phyloP scores from a whole-genome alignment of 1,140 invertebrate species.

The Zaprionus kolodkinae region DNA sequence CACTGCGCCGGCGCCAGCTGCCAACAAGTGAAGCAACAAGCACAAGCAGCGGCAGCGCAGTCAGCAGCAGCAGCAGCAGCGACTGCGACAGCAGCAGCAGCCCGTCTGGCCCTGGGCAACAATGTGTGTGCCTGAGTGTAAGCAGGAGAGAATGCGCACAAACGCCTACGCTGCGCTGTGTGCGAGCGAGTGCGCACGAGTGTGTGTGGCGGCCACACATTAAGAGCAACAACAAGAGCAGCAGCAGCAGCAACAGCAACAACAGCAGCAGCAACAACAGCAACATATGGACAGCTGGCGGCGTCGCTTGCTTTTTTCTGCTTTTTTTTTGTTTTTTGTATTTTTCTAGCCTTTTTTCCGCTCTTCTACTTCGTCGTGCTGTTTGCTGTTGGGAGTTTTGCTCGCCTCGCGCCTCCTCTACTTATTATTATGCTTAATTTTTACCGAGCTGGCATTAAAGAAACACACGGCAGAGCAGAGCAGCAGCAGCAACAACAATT shows the following conservation, averaged over 20 bases:
- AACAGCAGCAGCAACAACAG: conserved; percentile 9
- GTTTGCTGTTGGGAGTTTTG: conserved; percentile 57
- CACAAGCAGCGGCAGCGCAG: conserved; percentile 32
- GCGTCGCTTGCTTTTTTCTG: conserved; percentile 30
- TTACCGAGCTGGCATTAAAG: conserved; percentile 39
- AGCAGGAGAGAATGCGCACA: conserved; percentile 20
- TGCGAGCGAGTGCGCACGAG: conserved; percentile 30
- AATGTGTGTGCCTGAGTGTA: conserved; percentile 10
- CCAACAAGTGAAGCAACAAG: conserved; percentile 81
- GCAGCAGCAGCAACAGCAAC: not conserved
- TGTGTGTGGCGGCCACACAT: conserved; percentile 44
- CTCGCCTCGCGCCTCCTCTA: conserved; percentile 52
- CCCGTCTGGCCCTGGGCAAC: conserved; percentile 43
- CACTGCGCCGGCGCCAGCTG: conserved; percentile 62
- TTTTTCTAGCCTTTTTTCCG: conserved; percentile 15
- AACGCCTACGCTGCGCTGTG: not conserved
- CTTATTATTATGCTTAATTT: conserved; percentile 80
- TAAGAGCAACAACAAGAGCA: conserved; percentile 34
- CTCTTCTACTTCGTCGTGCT: conserved; percentile 13
- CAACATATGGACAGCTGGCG: conserved; percentile 68
- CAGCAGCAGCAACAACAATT: conserved; percentile 40
- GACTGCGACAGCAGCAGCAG: conserved; percentile 13
- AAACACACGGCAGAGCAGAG: conserved; percentile 27
- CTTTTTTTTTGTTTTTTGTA: too few relatives aligned
- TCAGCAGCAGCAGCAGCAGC: conserved; percentile 4